phyloP scores from a whole-genome alignment of 1,140 invertebrate species.

The Tenebrio molitor region DNA sequence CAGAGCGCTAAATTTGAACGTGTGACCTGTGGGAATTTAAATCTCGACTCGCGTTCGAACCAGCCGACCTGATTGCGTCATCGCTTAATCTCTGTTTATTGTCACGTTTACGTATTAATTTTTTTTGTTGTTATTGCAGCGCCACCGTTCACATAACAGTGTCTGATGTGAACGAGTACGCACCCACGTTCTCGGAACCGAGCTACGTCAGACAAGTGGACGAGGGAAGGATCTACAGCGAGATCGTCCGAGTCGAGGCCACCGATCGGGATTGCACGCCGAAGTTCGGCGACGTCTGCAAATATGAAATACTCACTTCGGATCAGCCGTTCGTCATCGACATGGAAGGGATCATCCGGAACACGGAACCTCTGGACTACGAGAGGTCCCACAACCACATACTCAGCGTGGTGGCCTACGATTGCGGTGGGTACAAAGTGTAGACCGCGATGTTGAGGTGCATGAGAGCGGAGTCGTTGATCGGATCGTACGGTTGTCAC shows the following conservation, averaged over 20 bases:
- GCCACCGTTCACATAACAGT: constrained; percentile 96
- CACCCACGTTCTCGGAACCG: constrained; percentile 89
- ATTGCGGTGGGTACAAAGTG: constrained; percentile 92
- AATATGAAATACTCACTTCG: constrained; percentile 92
- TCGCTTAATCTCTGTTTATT: background rate
- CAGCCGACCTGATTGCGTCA: too few species aligned
- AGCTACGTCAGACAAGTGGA: constrained; percentile 92
- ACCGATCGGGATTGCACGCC: constrained; percentile 93
- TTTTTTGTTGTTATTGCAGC: constrained; percentile 71
- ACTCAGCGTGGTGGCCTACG: constrained; percentile 95
- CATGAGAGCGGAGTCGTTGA: too few species aligned
- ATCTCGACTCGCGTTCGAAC: too few species aligned
- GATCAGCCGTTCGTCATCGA: constrained; percentile 95
- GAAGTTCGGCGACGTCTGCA: constrained; percentile 94
- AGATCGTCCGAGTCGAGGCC: constrained; percentile 91
- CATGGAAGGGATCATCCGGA: constrained; percentile 89
- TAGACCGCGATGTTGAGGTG: too few species aligned
- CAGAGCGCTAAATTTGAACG: too few species aligned
- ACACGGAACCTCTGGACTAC: constrained; percentile 92
- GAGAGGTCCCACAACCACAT: constrained; percentile 95
- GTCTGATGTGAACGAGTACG: constrained; percentile 94
- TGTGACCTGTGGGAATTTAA: too few species aligned
- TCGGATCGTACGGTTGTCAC: too few species aligned
- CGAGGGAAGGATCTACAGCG: constrained; percentile 90
- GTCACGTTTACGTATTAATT: constrained; percentile 4